phyloP scores from a whole-genome alignment of 2,113 vertebrate species.

The Bucco capensis region DNA sequence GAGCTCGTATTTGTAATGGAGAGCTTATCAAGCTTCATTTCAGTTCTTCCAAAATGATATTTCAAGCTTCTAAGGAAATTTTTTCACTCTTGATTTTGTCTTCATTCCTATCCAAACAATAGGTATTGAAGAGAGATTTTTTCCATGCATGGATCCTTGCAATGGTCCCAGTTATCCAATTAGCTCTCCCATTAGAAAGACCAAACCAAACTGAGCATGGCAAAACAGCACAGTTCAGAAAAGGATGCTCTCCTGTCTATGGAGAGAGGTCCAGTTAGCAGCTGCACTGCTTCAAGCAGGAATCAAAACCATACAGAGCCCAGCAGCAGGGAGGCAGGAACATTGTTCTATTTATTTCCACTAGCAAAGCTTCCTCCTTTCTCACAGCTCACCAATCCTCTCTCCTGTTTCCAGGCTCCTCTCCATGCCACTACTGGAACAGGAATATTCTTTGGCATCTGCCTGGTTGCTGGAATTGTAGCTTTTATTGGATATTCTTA shows the following conservation, averaged over 20 bases:
- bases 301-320: neutral
- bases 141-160: neutral
- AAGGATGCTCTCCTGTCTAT: neutral
- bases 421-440: conserved; percentile 74
- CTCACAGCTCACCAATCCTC: neutral
- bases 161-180: neutral
- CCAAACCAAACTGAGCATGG: neutral
- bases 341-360: neutral
- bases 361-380: neutral
- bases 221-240: neutral
- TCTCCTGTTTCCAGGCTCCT: conserved; percentile 44
- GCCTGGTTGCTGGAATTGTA: conserved; percentile 61
- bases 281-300: neutral
- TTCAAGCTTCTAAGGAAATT: neutral
- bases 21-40: neutral
- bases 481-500: conserved; percentile 80
- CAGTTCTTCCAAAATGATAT: neutral
- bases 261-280: neutral
- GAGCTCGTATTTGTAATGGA: neutral
- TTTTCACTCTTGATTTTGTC: neutral
- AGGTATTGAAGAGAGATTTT: neutral
- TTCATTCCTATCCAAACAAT: neutral
- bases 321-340: neutral
- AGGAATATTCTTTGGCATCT: conserved; percentile 78
- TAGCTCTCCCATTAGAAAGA: neutral